These are phyloP conservation scores for Hypocryptadius cinnamomeus DNA, from an alignment of 2,113 vertebrate genomes.

Conservation along the genomic window DNA sequence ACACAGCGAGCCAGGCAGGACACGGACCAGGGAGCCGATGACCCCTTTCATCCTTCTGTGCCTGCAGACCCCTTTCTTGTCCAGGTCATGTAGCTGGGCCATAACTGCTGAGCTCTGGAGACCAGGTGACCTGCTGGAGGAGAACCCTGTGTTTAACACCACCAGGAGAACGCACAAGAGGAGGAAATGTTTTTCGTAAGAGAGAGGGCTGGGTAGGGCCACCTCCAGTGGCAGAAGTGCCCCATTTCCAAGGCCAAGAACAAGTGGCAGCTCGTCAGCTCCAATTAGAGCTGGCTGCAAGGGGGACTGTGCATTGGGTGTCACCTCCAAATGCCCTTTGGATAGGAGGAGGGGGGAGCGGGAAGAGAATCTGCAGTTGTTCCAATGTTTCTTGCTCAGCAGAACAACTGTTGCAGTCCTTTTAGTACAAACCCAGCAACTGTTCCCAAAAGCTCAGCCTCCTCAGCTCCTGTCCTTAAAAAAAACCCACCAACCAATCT, in stretches of 20 bases:
- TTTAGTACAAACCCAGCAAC: constrained; percentile 83
- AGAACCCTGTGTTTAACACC: neutral
- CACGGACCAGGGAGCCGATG: neutral
- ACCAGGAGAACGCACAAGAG: neutral
- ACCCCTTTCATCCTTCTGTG: neutral
- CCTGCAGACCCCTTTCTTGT: neutral
- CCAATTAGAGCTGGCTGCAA: constrained; percentile 2
- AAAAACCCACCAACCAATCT: constrained; percentile 62
- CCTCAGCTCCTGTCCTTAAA: constrained; percentile 65
- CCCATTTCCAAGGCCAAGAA: neutral
- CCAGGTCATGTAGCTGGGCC: neutral
- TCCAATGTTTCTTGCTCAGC: constrained; percentile 71
- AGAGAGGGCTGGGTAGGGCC: neutral
- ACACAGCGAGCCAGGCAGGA: neutral
- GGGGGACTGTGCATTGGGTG: neutral
- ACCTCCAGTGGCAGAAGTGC: neutral
- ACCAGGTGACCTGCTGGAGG: neutral
- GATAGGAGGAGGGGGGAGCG: neutral
- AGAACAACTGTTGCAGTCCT: constrained; percentile 82
- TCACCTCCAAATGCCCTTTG: constrained; percentile 76
- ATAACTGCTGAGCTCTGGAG: neutral
- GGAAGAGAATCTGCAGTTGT: constrained; percentile 78
- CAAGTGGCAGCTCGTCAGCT: neutral
- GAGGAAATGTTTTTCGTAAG: neutral
- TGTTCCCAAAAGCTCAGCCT: constrained; percentile 75